phyloP scores from a whole-genome alignment of 1,140 invertebrate species.

The Lepidurus couesii region DNA sequence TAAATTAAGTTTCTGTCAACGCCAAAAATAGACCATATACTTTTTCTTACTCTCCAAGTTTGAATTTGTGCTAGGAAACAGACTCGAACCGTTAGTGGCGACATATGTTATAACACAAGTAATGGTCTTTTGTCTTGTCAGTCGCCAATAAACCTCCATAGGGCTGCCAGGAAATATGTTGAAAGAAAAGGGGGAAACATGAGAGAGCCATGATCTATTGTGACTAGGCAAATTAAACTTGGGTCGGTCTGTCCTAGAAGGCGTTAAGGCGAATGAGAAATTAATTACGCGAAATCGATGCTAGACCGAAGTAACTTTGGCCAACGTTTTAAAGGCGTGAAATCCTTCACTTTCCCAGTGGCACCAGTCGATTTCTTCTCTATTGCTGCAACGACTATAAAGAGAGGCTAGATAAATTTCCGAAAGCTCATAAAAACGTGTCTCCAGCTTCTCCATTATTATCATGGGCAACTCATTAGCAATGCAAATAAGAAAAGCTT shows the following conservation, averaged over 20 bases:
- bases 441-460: background rate
- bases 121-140: slow-evolving; percentile 4
- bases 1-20: too few species aligned
- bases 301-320: background rate
- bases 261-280: background rate
- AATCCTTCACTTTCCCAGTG: background rate
- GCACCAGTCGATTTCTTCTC: background rate
- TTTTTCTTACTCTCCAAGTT: too few species aligned
- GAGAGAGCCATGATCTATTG: background rate
- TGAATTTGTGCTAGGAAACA: background rate
- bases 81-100: background rate
- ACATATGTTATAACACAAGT: background rate
- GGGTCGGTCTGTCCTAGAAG: background rate
- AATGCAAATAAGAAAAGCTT: background rate
- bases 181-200: background rate
- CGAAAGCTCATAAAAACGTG: background rate
- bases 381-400: slow-evolving; percentile 15
- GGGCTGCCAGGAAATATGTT: background rate
- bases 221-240: background rate
- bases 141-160: background rate
- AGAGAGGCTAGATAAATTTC: background rate
- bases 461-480: background rate
- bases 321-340: background rate
- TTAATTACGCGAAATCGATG: slow-evolving; percentile 6
- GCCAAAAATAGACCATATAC: too few species aligned